These are phyloP conservation scores for Drosophila mayaguana DNA, from an alignment of 2,888 invertebrate species.

Conservation along the genomic window DNA sequence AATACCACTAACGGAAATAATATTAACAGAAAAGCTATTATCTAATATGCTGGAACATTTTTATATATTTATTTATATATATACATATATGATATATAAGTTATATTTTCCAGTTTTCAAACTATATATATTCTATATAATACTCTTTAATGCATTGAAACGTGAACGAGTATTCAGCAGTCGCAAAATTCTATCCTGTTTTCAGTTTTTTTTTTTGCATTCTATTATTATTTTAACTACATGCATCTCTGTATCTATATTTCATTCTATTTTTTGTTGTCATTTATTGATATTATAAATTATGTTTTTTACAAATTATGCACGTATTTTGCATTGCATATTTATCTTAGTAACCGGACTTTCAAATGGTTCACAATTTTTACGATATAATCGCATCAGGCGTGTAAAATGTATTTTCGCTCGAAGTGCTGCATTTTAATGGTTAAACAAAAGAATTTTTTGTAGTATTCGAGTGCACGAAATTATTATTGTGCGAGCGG, in stretches of 20 bases:
- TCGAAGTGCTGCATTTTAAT: slow-evolving; percentile 20
- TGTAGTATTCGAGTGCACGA: background rate
- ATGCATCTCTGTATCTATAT: slow-evolving; percentile 1
- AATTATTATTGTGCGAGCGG: background rate
- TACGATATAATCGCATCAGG: slow-evolving; percentile 27
- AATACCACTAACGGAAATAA: too few species aligned
- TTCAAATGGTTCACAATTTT: slow-evolving; percentile 29
- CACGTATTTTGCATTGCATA: slow-evolving; percentile 12
- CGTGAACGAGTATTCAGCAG: background rate
- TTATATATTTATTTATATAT: too few species aligned
- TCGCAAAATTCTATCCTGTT: background rate
- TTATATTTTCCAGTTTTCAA: too few species aligned
- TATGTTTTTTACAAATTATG: slow-evolving; percentile 61
- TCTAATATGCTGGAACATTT: too few species aligned
- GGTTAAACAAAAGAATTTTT: slow-evolving; percentile 12
- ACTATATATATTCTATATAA: too few species aligned
- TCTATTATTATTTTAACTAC: slow-evolving; percentile 5
- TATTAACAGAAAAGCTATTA: too few species aligned
- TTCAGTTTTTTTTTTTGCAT: background rate
- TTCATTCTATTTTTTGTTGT: slow-evolving; percentile 34
- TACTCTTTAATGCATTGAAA: too few species aligned
- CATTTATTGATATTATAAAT: slow-evolving; percentile 75
- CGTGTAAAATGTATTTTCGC: slow-evolving; percentile 31
- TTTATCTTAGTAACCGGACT: slow-evolving; percentile 27
- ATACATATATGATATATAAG: too few species aligned